Percentiles rank a stretch among this genome's conserved stretches.
phyloP scores from a whole-genome alignment of 2,888 invertebrate genomes.

The Pterostichus niger region DNA sequence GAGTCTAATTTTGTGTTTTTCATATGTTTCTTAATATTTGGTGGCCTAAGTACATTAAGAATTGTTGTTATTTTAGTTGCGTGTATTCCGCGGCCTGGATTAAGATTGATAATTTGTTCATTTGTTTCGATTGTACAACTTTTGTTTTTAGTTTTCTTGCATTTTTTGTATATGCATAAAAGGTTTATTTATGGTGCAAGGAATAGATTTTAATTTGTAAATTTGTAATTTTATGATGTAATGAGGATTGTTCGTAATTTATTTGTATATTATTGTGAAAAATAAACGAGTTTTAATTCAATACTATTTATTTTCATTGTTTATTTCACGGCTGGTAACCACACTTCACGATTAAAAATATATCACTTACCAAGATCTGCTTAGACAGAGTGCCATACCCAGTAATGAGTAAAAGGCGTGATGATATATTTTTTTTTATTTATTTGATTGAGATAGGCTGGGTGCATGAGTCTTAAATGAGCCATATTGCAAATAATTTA shows the following conservation, averaged over 20 bases:
- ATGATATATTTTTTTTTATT: too few relatives aligned
- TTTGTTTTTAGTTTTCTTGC: slow-evolving; percentile 78
- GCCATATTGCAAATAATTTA: too few relatives aligned
- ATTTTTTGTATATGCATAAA: slow-evolving; percentile 79
- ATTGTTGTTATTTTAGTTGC: slow-evolving; percentile 76
- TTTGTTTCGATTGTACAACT: slow-evolving; percentile 76
- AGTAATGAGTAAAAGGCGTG: too few relatives aligned
- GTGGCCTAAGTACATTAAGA: slow-evolving; percentile 77
- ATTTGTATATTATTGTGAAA: neutral
- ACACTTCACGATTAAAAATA: too few relatives aligned
- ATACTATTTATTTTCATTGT: too few relatives aligned
- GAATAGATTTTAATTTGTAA: slow-evolving; percentile 26
- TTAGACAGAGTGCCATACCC: too few relatives aligned
- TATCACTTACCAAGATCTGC: too few relatives aligned
- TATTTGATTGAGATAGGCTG: too few relatives aligned
- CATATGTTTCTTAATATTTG: slow-evolving; percentile 76
- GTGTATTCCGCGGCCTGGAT: slow-evolving; percentile 77
- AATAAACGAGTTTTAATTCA: neutral
- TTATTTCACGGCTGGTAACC: too few relatives aligned
- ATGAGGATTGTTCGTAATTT: neutral
- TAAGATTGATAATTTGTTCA: slow-evolving; percentile 78
- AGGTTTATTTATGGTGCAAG: slow-evolving; percentile 74
- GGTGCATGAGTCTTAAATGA: too few relatives aligned
- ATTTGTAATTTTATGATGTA: neutral
- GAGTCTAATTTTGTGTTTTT: slow-evolving; percentile 77